Percentiles rank a stretch among this genome's conserved stretches.
These are phyloP conservation scores for Chloroclysta siterata DNA, from an alignment of 2,888 invertebrate species.

Conservation along the genomic window DNA sequence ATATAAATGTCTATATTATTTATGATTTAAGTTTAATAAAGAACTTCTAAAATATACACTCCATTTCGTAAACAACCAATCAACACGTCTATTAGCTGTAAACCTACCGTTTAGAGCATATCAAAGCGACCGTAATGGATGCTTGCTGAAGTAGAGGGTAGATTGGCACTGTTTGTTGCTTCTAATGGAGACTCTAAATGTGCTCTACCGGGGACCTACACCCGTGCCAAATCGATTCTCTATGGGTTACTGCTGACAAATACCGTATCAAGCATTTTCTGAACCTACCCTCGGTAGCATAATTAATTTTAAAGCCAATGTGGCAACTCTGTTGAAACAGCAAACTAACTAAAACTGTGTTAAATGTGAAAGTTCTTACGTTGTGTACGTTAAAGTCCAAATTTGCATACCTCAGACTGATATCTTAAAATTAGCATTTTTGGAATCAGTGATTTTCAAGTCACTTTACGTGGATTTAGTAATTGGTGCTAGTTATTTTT, in stretches of 20 bases:
- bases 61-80: not conserved
- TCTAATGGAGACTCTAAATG: not conserved
- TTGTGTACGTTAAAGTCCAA: too few relatives aligned
- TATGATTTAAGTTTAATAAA: too few relatives aligned
- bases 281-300: not conserved
- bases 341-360: too few relatives aligned
- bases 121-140: conserved; percentile 20
- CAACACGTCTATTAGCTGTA: conserved; percentile 14
- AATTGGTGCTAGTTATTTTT: too few relatives aligned
- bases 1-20: too few relatives aligned
- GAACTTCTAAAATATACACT: not conserved
- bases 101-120: conserved; percentile 14
- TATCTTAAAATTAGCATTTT: too few relatives aligned
- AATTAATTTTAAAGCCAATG: not conserved
- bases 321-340: too few relatives aligned
- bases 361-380: too few relatives aligned
- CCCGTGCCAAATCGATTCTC: conserved; percentile 1
- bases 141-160: conserved; percentile 15
- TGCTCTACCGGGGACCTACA: not conserved
- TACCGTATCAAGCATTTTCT: not conserved
- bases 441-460: too few relatives aligned
- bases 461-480: too few relatives aligned
- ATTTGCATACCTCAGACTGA: too few relatives aligned
- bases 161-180: conserved; percentile 15
- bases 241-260: not conserved